Base-by-base conservation (phyloP, 2,888 invertebrate genomes). In the Hydraecia micacea region DNA sequence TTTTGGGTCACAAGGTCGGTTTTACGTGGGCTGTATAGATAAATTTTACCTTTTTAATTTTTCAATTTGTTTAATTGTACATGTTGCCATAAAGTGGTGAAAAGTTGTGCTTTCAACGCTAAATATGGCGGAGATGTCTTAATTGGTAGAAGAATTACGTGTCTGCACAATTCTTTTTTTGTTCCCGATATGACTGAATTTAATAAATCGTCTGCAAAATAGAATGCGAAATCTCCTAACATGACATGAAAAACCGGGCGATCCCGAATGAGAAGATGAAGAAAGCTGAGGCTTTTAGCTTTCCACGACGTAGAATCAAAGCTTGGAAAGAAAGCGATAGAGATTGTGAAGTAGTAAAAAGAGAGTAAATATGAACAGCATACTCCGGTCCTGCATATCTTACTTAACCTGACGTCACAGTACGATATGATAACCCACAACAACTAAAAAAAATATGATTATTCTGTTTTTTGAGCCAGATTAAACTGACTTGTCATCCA, bases 31-130 rank as follows among this genome's bases (percentile, higher is more conserved):
- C 0, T 28, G 8, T 55, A 21, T 4, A 36, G 65, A 85, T 86
- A 86, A 89, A 88, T 87, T 92, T 92, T 92, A 92, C 92, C 92
- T 92, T 93, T 92, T 93, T 91, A 91, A 92, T 91, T 92, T 90
- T 90, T 91, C 91, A 92, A 92, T 92, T 93, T 88, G 90, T 93
- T 91, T 93, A 93, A 93, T 93, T 92, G 87, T 90, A 86, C 85
- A 79, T 75, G 60, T 83, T 67, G 62, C 81, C 87, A 86, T 86
- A 80, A 79, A 83, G 80, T 81, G 82, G 87, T 87, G 89, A 90
- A 90, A 89, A 86, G 85, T 86, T 73, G 71, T 79, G 82, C 90
- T 90, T 91, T 90, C 86, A 86, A 87, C 60, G 69, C 32, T 82
- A 75, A 84, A 80, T 79, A 73, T n/a, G 67, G 25, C 32, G 62